These are phyloP conservation scores for Ceratina japonica DNA, from an alignment of 1,140 invertebrate species.

Conservation along the genomic window DNA sequence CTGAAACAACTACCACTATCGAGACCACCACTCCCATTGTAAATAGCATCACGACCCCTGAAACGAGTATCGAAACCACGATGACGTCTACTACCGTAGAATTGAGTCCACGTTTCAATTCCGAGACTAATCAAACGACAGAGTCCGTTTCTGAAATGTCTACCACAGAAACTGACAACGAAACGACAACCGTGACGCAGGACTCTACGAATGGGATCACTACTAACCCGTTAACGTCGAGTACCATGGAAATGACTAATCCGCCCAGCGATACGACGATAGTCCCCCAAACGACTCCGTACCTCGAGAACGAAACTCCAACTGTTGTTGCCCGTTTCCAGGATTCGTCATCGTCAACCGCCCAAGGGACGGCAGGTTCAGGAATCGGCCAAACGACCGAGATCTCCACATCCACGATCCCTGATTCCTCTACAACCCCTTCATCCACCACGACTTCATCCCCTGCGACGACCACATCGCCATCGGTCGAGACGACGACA, in stretches of 20 bases:
- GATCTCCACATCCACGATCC: slow-evolving; percentile 32
- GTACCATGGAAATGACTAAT: slow-evolving; percentile 23
- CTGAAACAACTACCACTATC: background rate
- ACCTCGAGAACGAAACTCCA: slow-evolving; percentile 67
- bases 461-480: slow-evolving; percentile 66
- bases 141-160: slow-evolving; percentile 19
- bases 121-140: slow-evolving; percentile 25
- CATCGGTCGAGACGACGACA: slow-evolving; percentile 66
- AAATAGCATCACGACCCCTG: slow-evolving; percentile 9
- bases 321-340: slow-evolving; percentile 77
- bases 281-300: slow-evolving; percentile 47
- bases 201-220: slow-evolving; percentile 22
- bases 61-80: slow-evolving; percentile 16
- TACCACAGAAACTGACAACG: slow-evolving; percentile 10
- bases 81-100: background rate
- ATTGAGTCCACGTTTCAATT: background rate
- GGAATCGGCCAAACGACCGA: slow-evolving; percentile 61
- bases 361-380: slow-evolving; percentile 77
- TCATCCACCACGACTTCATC: background rate
- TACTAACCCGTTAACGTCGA: slow-evolving; percentile 35
- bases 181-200: background rate
- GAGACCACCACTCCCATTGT: slow-evolving; percentile 3
- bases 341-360: slow-evolving; percentile 74
- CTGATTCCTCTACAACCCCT: slow-evolving; percentile 40
- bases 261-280: slow-evolving; percentile 43